phyloP scores from a whole-genome alignment of 2,113 vertebrate species.

The Antechinus flavipes region DNA sequence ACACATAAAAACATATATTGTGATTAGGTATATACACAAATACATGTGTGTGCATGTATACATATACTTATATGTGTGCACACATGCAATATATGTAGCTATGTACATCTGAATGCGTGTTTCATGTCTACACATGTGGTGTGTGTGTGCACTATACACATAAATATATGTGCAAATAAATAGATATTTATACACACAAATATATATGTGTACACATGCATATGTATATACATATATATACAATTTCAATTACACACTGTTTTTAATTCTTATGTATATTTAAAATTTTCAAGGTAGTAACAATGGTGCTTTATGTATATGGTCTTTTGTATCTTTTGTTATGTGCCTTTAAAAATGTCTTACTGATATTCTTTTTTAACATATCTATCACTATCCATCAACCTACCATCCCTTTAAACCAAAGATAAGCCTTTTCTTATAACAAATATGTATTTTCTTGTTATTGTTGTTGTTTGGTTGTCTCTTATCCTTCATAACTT shows the following conservation, averaged over 20 bases:
- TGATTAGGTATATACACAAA: too few relatives aligned
- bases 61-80: too few relatives aligned
- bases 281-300: background rate
- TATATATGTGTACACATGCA: too few relatives aligned
- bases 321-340: background rate
- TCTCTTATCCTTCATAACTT: background rate
- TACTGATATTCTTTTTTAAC: background rate
- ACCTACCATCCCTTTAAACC: background rate
- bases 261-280: background rate
- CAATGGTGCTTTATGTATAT: background rate
- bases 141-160: too few relatives aligned
- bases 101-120: too few relatives aligned
- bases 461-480: background rate
- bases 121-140: too few relatives aligned
- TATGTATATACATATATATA: too few relatives aligned
- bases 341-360: background rate
- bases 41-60: too few relatives aligned
- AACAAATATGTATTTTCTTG: background rate
- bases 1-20: background rate
- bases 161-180: too few relatives aligned
- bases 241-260: background rate
- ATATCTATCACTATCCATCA: background rate
- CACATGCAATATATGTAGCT: too few relatives aligned
- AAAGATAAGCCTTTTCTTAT: background rate
- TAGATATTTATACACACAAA: too few relatives aligned